phyloP scores from a whole-genome alignment of 2,888 invertebrate genomes.

The Philopedon plagiatum region DNA sequence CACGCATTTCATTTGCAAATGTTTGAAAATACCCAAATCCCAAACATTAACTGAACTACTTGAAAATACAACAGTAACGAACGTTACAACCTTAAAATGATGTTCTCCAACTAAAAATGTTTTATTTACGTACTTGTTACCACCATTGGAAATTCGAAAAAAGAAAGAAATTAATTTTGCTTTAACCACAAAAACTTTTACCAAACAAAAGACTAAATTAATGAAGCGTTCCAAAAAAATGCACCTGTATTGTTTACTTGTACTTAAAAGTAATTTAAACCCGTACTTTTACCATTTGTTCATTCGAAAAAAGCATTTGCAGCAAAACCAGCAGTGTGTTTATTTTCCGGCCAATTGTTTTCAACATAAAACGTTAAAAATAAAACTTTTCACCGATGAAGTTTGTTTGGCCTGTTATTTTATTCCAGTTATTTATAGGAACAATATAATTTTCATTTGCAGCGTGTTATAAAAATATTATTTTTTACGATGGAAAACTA shows the following conservation, averaged over 20 bases:
- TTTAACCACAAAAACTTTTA: not conserved
- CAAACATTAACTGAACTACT: too few species aligned
- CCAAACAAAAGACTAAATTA: not conserved
- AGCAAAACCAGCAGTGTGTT: constrained; percentile 11
- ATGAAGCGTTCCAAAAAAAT: constrained; percentile 3
- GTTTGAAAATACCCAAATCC: too few species aligned
- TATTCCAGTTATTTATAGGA: constrained; percentile 4
- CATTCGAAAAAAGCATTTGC: constrained; percentile 11
- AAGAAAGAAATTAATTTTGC: too few species aligned
- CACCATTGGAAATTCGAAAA: too few species aligned
- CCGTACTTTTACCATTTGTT: constrained; percentile 14
- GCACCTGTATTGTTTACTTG: constrained; percentile 11
- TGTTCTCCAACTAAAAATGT: too few species aligned
- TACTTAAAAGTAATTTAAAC: constrained; percentile 15
- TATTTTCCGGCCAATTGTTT: constrained; percentile 14
- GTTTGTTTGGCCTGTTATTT: not conserved
- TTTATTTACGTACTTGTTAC: too few species aligned
- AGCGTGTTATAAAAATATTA: not conserved
- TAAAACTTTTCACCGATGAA: not conserved
- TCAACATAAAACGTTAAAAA: constrained; percentile 1
- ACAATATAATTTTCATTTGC: not conserved
- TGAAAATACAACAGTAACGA: too few species aligned
- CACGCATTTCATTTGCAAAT: too few species aligned
- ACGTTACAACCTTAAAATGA: too few species aligned
- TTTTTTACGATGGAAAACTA: too few species aligned